Percentiles rank a stretch among this genome's conserved stretches.
phyloP scores from a whole-genome alignment of 2,113 vertebrate genomes.

The Alosa alosa region DNA sequence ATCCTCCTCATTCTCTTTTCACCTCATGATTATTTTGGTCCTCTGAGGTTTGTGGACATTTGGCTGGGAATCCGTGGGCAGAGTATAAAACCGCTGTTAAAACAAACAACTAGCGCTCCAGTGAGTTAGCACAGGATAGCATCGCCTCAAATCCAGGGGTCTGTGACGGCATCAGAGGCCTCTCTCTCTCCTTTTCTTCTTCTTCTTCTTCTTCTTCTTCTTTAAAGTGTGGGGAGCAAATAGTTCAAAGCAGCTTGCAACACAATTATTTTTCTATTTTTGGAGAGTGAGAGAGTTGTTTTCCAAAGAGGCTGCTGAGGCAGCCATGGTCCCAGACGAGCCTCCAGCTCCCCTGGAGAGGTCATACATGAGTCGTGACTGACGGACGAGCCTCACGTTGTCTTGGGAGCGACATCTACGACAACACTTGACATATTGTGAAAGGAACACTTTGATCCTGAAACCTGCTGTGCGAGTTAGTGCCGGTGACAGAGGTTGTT shows the following conservation, averaged over 20 bases:
- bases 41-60: background rate
- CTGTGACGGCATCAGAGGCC: background rate
- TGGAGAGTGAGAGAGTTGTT: constrained; percentile 46
- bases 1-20: background rate
- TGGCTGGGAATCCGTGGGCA: background rate
- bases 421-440: constrained; percentile 4
- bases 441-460: constrained; percentile 52
- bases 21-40: background rate
- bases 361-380: background rate
- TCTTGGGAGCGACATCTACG: background rate
- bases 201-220: too few relatives aligned
- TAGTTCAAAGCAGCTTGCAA: too few relatives aligned
- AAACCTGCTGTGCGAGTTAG: constrained; percentile 55
- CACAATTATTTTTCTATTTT: constrained; percentile 47
- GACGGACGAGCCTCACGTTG: background rate
- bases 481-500: constrained; percentile 26
- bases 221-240: too few relatives aligned
- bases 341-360: background rate
- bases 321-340: background rate
- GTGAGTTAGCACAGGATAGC: background rate
- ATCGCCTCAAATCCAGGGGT: background rate
- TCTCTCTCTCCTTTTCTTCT: background rate
- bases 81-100: background rate
- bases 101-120: background rate
- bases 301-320: background rate